Evolutionary conservation across 2,797 vertebrate species (phyloP).

Genomic region (Melanogrammus aeglefinus): DNA sequence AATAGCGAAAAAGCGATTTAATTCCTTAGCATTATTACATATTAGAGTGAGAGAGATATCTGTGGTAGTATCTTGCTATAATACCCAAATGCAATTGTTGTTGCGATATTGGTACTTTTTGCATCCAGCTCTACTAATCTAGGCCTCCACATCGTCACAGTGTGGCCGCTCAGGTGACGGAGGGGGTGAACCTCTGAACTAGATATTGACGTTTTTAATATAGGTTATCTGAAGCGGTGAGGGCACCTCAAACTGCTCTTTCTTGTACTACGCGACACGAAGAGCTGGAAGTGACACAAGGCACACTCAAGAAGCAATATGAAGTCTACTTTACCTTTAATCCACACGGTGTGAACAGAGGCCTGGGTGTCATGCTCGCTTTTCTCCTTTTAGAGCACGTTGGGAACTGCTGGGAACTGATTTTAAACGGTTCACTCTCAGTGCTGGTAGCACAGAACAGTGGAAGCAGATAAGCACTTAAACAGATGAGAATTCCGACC

Average conservation of each 20-base stretch:
- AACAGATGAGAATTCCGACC: neutral
- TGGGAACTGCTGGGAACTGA: neutral
- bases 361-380: neutral
- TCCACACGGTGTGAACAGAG: neutral
- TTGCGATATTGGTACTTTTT: too few species aligned
- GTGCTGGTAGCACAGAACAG: neutral
- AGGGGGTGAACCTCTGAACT: too few species aligned
- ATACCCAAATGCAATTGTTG: too few species aligned
- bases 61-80: too few species aligned
- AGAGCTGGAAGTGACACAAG: neutral
- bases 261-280: neutral
- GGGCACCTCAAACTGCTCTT: neutral
- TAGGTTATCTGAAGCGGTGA: neutral
- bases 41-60: too few species aligned
- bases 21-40: too few species aligned
- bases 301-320: neutral
- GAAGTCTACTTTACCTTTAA: neutral
- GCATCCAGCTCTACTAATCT: too few species aligned
- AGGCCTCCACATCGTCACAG: too few species aligned
- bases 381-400: neutral
- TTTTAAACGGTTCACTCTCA: neutral
- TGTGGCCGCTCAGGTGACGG: too few species aligned
- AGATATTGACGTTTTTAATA: too few species aligned
- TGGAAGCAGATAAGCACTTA: neutral
- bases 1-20: too few species aligned